Base-by-base conservation (phyloP, 2,797 vertebrate species). In the Pseudopleuronectes americanus region DNA sequence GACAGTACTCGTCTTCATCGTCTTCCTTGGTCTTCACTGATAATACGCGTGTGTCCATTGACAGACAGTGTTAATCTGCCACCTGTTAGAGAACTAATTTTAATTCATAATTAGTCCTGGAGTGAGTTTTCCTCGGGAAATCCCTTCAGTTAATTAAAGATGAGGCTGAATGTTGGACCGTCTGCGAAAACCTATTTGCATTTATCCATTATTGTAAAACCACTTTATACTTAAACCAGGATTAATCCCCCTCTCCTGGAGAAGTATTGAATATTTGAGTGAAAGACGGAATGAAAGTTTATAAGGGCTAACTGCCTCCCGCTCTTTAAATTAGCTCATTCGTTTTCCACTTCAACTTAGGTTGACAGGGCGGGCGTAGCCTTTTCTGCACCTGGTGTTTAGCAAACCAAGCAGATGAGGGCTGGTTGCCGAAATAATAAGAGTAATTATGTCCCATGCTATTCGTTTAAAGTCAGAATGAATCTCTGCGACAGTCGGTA, bases 71-170 rank as follows among this genome's bases (percentile, higher is more conserved):
- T 54, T 41, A 57, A 66, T 65, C 49, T 64, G 1, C 47, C 52
- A 52, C 36, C 0, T 23, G 10, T 24, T 21, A 68, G 38, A 65
- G 26, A 8, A 21, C 62, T 69, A 65, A 12, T 71, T 64, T 72
- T 23, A 61, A 28, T 19, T 24, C 62, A n/a, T 31, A 53, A 69
- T 57, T 66, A 55, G 19, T 47, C 47, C 28, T 6, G 9, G 8
- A 60, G 54, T 54, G 79, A 58, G 6, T 66, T 57, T 61, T 75
- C 23, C 41, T 63, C 12, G 21, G 7, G 57, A 52, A 54, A 64
- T 59, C 24, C 16, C 13, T 56, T 71, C 22, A 59, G 51, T 57
- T 68, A 56, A 82, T 66, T 74, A 62, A 80, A 80, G 13, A 71
- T 7, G 0, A 71, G 24, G 33, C 21, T 58, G 28, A 62, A 28